Percentiles rank a stretch among this genome's conserved stretches.
Evolutionary conservation across 2,113 vertebrate species (phyloP).

Genomic region (cat (Felis catus)): F.catus_Fca126_mat1.0 CM031417.1:73093001-73093500

Average conservation of each 20-base stretch:
- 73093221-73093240: background rate
- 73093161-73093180: background rate
- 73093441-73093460: constrained; percentile 11
- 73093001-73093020: background rate
- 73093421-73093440: background rate
- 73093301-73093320: background rate
- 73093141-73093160: background rate
- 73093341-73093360: background rate
- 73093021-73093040: background rate
- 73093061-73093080: background rate
- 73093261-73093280: background rate
- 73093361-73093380: background rate
- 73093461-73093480: constrained; percentile 10
- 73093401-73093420: background rate
- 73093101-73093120: background rate
- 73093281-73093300: background rate
- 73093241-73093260: background rate
- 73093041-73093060: background rate
- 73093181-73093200: background rate
- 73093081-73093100: background rate
- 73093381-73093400: background rate
- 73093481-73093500: background rate
- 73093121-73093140: background rate
- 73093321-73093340: background rate
- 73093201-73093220: background rate